Evolutionary conservation across 2,888 invertebrate species (phyloP).

Genomic region (Fissipunctia ypsillon): DNA sequence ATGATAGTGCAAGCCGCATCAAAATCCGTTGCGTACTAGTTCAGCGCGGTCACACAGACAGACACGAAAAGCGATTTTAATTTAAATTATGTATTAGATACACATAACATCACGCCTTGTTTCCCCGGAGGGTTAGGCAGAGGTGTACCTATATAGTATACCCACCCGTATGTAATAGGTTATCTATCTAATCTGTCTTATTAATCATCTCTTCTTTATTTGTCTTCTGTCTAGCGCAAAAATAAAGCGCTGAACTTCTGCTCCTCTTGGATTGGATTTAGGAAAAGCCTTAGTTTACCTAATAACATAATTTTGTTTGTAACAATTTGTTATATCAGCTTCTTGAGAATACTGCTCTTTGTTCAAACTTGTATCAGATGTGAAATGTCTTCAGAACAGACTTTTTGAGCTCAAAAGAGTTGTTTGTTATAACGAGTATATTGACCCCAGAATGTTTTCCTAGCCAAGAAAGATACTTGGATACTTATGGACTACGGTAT

Average conservation of each 20-base stretch:
- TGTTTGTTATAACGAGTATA: background rate
- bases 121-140: too few relatives aligned
- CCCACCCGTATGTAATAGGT: too few relatives aligned
- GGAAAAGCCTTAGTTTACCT: background rate
- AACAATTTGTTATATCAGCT: background rate
- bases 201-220: background rate
- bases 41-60: too few relatives aligned
- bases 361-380: background rate
- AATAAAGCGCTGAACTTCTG: background rate
- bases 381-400: too few relatives aligned
- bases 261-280: too few relatives aligned
- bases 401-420: background rate
- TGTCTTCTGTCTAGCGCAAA: background rate
- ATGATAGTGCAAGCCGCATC: background rate
- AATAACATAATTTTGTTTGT: background rate
- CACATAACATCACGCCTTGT: too few relatives aligned
- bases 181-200: too few relatives aligned
- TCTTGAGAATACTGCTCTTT: background rate
- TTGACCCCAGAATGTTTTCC: conserved; percentile 2
- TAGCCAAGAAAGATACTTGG: conserved; percentile 10
- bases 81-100: too few relatives aligned
- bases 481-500: background rate
- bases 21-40: too few relatives aligned
- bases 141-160: too few relatives aligned
- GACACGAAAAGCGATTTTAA: too few relatives aligned